These are phyloP conservation scores for Crypturellus tataupa DNA, from an alignment of 2,797 vertebrate genomes.

Conservation along the genomic window DNA sequence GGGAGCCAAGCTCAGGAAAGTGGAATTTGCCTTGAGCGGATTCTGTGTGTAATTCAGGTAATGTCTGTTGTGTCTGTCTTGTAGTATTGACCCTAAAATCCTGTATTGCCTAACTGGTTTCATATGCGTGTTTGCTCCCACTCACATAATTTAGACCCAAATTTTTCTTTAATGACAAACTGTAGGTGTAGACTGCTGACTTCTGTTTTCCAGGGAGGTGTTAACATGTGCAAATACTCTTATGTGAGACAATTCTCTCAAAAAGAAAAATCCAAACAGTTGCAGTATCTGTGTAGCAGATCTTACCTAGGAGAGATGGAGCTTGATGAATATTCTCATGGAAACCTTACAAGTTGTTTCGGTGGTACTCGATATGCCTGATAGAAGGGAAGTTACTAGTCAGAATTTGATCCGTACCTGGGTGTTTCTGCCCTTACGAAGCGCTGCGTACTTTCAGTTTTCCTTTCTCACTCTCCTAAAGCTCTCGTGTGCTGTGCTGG, in stretches of 20 bases:
- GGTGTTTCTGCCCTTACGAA: not conserved
- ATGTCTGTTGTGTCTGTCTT: rapidly evolving
- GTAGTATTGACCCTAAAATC: no score
- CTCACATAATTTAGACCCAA: rapidly evolving
- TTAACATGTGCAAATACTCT: rapidly evolving
- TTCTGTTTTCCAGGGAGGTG: rapidly evolving
- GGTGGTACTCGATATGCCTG: not conserved
- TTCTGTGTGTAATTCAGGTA: not conserved
- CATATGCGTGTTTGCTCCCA: rapidly evolving
- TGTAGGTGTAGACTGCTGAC: rapidly evolving
- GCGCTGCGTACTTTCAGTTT: not conserved
- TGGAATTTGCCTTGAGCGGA: constrained; percentile 22
- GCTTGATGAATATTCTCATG: rapidly evolving
- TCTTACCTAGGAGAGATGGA: not conserved
- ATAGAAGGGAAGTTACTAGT: rapidly evolving
- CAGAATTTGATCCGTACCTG: not conserved
- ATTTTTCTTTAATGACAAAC: rapidly evolving
- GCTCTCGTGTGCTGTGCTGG: no score
- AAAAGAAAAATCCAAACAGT: rapidly evolving
- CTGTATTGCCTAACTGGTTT: rapidly evolving
- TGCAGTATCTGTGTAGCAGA: not conserved
- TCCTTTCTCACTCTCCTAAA: not conserved
- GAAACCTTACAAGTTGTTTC: not conserved
- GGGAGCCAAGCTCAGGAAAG: constrained; percentile 6
- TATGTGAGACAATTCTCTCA: rapidly evolving